Evolutionary conservation across 1,140 invertebrate species (phyloP).

Genomic region (Neotoxoptera formosana): DNA sequence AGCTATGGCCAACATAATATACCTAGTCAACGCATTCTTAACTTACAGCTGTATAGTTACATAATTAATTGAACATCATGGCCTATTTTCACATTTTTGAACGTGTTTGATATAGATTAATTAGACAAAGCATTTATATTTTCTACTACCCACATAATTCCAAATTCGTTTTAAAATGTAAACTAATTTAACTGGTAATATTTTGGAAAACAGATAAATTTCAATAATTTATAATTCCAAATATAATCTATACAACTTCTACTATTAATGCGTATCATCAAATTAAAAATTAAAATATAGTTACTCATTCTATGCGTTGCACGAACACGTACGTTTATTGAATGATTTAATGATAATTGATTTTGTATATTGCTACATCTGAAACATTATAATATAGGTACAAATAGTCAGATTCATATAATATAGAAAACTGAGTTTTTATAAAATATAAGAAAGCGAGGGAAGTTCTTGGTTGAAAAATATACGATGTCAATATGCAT

Average conservation of each 20-base stretch:
- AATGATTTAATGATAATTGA: not conserved
- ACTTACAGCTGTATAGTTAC: too few species aligned
- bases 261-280: not conserved
- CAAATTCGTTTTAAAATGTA: not conserved
- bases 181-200: not conserved
- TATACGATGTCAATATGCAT: not conserved
- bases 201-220: not conserved
- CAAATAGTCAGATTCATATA: not conserved
- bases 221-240: not conserved
- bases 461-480: not conserved
- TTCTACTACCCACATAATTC: not conserved
- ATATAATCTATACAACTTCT: not conserved
- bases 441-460: not conserved
- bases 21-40: too few species aligned
- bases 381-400: not conserved
- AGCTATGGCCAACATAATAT: too few species aligned
- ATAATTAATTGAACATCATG: not conserved
- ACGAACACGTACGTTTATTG: not conserved
- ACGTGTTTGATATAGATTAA: not conserved
- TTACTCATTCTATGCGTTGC: not conserved
- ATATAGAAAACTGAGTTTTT: not conserved
- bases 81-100: not conserved
- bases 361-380: not conserved
- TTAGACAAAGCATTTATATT: not conserved
- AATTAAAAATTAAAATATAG: not conserved